A percentile compares a stretch with the other conserved stretches of the same genome.
phyloP scores from a whole-genome alignment of 2,113 vertebrate species.

The Sinocyclocheilus maitianheensis region DNA sequence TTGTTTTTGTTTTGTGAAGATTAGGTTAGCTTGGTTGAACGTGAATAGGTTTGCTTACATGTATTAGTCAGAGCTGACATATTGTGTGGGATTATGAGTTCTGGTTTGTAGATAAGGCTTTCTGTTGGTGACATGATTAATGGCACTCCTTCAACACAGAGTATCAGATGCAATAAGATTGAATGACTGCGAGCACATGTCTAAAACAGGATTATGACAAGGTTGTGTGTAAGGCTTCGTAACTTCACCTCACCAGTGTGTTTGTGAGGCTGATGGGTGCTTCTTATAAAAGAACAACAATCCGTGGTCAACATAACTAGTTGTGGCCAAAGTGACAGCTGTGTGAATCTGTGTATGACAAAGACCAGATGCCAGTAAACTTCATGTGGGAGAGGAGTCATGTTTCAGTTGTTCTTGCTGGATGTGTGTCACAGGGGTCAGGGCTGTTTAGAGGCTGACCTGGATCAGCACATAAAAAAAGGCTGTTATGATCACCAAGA shows the following conservation, averaged over 20 bases:
- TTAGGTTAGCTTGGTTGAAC: constrained; percentile 75
- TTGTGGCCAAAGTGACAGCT: constrained; percentile 31
- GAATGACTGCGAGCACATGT: constrained; percentile 5
- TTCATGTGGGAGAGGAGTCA: constrained; percentile 46
- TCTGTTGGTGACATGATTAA: constrained; percentile 50
- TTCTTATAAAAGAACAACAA: neutral
- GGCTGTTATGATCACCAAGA: neutral
- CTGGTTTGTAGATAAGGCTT: constrained; percentile 52
- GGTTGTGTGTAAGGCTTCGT: neutral
- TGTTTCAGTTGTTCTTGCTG: constrained; percentile 41
- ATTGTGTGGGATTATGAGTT: constrained; percentile 73
- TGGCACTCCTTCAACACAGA: constrained; percentile 19
- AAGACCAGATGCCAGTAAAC: constrained; percentile 46
- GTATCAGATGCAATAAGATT: constrained; percentile 31
- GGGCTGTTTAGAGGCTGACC: constrained; percentile 11
- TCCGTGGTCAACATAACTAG: neutral
- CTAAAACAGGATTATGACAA: constrained; percentile 42
- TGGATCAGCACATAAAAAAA: neutral
- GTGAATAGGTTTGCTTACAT: constrained; percentile 72
- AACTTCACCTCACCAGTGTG: constrained; percentile 13
- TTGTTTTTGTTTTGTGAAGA: constrained; percentile 74
- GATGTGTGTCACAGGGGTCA: constrained; percentile 43
- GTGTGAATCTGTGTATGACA: constrained; percentile 51
- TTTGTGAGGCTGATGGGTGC: neutral
- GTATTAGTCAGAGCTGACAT: constrained; percentile 69